Conservation (phyloP, 1,140 invertebrate genomes). For the Drosophila sp. region DNA sequence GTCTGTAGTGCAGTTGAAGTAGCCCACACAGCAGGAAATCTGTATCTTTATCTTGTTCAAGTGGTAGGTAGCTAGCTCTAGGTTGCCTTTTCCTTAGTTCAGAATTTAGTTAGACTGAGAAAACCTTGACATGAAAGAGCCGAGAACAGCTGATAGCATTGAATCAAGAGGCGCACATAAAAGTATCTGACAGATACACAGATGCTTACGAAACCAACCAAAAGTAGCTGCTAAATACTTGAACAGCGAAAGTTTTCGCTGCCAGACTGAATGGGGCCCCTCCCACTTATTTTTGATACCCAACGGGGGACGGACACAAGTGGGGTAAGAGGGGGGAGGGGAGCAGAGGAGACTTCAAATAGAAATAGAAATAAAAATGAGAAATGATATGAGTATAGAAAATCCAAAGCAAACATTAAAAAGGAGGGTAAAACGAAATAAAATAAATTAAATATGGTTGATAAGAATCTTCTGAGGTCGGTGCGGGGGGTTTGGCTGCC, state of each 20-base stretch:
- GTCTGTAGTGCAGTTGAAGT: conserved; percentile 21
- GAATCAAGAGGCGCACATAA: conserved; percentile 37
- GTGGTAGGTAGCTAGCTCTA: conserved; percentile 19
- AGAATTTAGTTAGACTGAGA: conserved; percentile 34
- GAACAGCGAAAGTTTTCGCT: conserved; percentile 56
- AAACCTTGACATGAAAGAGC: conserved; percentile 76
- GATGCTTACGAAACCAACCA: conserved; percentile 46
- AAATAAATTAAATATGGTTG: conserved; percentile 32
- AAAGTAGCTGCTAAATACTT: conserved; percentile 32
- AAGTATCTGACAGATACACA: conserved; percentile 69
- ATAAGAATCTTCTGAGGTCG: neutral
- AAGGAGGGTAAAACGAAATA: conserved; percentile 25
- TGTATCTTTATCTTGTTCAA: conserved; percentile 39
- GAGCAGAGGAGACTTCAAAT: neutral
- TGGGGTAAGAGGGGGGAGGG: neutral
- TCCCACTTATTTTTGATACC: conserved; percentile 13
- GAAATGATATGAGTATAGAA: conserved; percentile 15
- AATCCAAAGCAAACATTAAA: conserved; percentile 19
- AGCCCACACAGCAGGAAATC: conserved; percentile 49
- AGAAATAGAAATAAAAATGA: conserved; percentile 13
- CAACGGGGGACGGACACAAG: neutral
- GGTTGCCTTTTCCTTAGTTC: conserved; percentile 4
- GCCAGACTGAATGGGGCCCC: conserved; percentile 51
- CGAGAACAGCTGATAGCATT: conserved; percentile 57
- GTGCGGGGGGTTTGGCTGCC: no score